Evolutionary conservation across 1,140 invertebrate species (phyloP).

Genomic region (Steinernema feltiae): DNA sequence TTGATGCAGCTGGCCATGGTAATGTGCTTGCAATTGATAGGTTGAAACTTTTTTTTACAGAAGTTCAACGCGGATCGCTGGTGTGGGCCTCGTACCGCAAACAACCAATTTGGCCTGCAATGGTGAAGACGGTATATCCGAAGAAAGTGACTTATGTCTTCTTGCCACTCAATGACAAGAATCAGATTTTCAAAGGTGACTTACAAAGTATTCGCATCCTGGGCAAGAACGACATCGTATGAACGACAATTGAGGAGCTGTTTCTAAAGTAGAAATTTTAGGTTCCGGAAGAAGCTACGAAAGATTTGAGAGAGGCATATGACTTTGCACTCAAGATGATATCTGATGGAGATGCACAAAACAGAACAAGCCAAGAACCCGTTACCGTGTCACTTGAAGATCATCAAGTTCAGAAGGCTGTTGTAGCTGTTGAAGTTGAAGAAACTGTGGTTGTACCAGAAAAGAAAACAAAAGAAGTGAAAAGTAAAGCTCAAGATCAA

Average conservation of each 20-base stretch:
- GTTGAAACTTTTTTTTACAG: neutral
- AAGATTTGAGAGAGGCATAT: neutral
- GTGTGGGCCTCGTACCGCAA: slow-evolving; percentile 24
- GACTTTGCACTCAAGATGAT: neutral
- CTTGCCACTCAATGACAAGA: slow-evolving; percentile 20
- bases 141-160: slow-evolving; percentile 34
- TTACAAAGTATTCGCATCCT: neutral
- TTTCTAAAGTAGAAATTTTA: neutral
- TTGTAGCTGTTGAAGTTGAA: no score
- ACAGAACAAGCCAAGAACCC: no score
- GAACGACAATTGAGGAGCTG: neutral
- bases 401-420: no score
- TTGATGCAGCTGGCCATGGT: neutral
- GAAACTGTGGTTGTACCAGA: no score
- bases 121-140: slow-evolving; percentile 28
- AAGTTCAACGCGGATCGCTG: slow-evolving; percentile 20
- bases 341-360: neutral
- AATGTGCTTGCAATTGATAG: neutral
- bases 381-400: no score
- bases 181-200: neutral
- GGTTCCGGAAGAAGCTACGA: neutral
- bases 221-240: neutral
- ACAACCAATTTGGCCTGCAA: slow-evolving; percentile 25
- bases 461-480: neutral
- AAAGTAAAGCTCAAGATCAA: neutral